Evolutionary conservation across 2,797 vertebrate species (phyloP).

Genomic region (Coreius guichenoti): DNA sequence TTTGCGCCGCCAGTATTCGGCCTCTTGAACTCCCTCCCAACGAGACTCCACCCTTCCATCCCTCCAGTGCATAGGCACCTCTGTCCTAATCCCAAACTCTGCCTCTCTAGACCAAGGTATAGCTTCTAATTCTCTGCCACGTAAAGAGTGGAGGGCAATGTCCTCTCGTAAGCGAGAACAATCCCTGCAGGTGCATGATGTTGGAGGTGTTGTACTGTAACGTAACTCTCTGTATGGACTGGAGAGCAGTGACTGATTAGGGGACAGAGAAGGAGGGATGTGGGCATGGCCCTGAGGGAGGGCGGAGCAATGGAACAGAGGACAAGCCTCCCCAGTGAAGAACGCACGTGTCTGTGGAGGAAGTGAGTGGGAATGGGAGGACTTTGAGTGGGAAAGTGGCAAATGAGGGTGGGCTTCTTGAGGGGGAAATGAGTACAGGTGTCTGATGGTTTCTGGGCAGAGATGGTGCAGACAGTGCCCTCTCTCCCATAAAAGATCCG

Average conservation of each 20-base stretch:
- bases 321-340: conserved; percentile 73
- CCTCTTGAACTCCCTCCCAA: conserved; percentile 62
- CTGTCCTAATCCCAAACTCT: conserved; percentile 64
- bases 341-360: conserved; percentile 70
- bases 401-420: conserved; percentile 43
- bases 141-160: conserved; percentile 76
- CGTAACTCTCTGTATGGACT: conserved; percentile 82
- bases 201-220: conserved; percentile 71
- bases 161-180: conserved; percentile 78
- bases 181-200: conserved; percentile 80
- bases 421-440: conserved; percentile 72
- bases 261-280: conserved; percentile 65
- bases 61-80: conserved; percentile 68
- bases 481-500: conserved; percentile 66
- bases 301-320: conserved; percentile 73
- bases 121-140: conserved; percentile 72
- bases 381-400: conserved; percentile 50
- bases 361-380: conserved; percentile 75
- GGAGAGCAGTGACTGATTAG: conserved; percentile 71
- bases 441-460: conserved; percentile 59
- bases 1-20: conserved; percentile 78
- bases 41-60: conserved; percentile 60
- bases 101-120: conserved; percentile 71
- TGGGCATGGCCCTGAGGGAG: conserved; percentile 54
- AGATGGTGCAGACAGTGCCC: conserved; percentile 52